Percentiles rank a stretch among this genome's conserved stretches.
These are phyloP conservation scores for Pediacus dermestoides DNA, from an alignment of 2,888 invertebrate species.

Conservation along the genomic window DNA sequence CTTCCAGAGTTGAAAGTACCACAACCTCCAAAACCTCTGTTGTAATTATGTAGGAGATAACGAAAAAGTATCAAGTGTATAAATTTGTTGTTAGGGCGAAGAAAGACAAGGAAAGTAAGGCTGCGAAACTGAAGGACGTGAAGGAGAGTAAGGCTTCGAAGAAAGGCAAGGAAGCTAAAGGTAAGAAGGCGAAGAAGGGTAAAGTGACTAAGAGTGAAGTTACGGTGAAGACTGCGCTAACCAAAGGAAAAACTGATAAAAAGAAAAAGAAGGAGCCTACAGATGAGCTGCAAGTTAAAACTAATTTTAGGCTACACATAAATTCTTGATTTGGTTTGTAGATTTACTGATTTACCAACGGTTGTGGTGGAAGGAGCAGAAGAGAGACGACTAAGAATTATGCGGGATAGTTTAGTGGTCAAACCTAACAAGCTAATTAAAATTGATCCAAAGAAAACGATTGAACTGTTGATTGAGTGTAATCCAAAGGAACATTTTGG, in stretches of 20 bases:
- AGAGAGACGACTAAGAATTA: slow-evolving; percentile 3
- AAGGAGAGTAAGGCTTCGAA: slow-evolving; percentile 22
- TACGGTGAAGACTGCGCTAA: too few relatives aligned
- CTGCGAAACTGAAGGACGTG: slow-evolving; percentile 8
- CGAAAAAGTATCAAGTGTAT: too few relatives aligned
- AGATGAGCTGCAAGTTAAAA: neutral
- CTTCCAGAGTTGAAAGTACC: slow-evolving; percentile 34
- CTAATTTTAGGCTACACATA: too few relatives aligned
- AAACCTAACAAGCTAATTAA: slow-evolving; percentile 36
- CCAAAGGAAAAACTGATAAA: slow-evolving; percentile 5
- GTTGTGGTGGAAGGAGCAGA: slow-evolving; percentile 5
- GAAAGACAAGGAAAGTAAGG: slow-evolving; percentile 7
- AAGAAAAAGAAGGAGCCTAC: slow-evolving; percentile 7
- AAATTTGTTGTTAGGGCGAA: too few relatives aligned
- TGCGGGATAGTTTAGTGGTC: slow-evolving; percentile 24
- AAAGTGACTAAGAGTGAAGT: slow-evolving; percentile 21
- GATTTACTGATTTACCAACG: too few relatives aligned
- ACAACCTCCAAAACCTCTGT: slow-evolving; percentile 13
- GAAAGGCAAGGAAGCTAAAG: slow-evolving; percentile 21
- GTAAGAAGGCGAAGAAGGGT: slow-evolving; percentile 17
- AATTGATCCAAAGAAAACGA: slow-evolving; percentile 41
- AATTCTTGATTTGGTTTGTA: too few relatives aligned
- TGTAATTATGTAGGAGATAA: too few relatives aligned
- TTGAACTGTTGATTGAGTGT: slow-evolving; percentile 44
- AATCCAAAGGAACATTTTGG: slow-evolving; percentile 41